These are phyloP conservation scores for Drosophila algonquin DNA, from an alignment of 2,888 invertebrate genomes.

Conservation along the genomic window DNA sequence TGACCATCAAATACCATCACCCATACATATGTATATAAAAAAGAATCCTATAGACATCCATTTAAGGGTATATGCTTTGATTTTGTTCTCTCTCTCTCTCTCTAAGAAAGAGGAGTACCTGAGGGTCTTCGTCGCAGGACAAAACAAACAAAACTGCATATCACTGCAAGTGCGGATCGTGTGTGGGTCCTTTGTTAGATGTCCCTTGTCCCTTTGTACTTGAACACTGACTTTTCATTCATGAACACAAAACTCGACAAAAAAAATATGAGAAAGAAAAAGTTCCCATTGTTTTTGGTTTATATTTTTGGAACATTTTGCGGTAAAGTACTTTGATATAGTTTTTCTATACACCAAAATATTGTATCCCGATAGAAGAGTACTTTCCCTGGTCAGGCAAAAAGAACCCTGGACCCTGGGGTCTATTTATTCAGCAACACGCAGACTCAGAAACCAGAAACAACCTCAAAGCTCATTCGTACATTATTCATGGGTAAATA, in stretches of 20 bases:
- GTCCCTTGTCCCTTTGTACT: conserved; percentile 51
- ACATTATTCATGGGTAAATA: conserved; percentile 63
- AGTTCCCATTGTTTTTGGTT: conserved; percentile 44
- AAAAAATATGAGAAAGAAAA: conserved; percentile 31
- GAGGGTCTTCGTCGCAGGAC: conserved; percentile 26
- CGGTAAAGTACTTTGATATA: conserved; percentile 66
- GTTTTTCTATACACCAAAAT: conserved; percentile 34
- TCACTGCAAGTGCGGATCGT: conserved; percentile 69
- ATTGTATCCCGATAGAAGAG: not conserved
- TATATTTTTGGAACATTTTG: conserved; percentile 32
- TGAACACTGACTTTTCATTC: conserved; percentile 70
- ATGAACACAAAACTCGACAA: conserved; percentile 46
- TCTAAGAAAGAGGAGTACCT: conserved; percentile 14
- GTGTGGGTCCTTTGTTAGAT: conserved; percentile 35
- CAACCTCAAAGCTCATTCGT: conserved; percentile 64
- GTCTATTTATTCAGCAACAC: conserved; percentile 64
- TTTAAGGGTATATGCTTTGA: conserved; percentile 13
- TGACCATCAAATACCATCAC: conserved; percentile 36
- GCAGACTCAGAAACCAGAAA: conserved; percentile 47
- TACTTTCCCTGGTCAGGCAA: not conserved
- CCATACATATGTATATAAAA: conserved; percentile 27
- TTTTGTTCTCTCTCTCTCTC: conserved; percentile 9
- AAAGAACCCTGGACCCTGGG: conserved; percentile 40
- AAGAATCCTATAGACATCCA: conserved; percentile 40
- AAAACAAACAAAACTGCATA: conserved; percentile 60